Conservation (phyloP, 2,888 invertebrate species). For the Cerastis rubricosa region DNA sequence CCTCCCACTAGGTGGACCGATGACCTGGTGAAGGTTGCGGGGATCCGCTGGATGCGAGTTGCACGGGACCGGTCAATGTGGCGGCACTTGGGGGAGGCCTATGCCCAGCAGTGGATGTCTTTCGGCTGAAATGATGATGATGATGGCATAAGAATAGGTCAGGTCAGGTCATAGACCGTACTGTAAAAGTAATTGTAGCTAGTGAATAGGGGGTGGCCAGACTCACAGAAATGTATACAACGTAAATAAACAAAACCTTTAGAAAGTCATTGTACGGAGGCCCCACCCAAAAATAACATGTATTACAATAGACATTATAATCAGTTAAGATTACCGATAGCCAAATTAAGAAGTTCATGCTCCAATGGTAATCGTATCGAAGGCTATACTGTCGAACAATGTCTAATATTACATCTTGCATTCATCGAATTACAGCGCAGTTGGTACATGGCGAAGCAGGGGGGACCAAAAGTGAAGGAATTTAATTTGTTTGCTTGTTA, state of each 20-base stretch:
- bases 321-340: conserved; percentile 47
- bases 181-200: neutral
- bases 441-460: neutral
- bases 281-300: conserved; percentile 4
- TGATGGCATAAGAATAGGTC: neutral
- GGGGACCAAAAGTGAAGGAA: neutral
- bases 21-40: too few relatives aligned
- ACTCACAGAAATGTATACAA: neutral
- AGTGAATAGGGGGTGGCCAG: neutral
- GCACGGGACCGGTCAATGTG: too few relatives aligned
- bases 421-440: conserved; percentile 3
- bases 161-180: neutral
- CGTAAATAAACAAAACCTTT: conserved; percentile 14
- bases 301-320: conserved; percentile 38
- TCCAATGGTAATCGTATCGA: conserved; percentile 39
- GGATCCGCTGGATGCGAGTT: too few relatives aligned
- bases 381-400: conserved; percentile 41
- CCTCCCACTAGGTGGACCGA: too few relatives aligned
- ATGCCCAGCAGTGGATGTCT: too few relatives aligned
- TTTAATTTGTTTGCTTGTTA: neutral
- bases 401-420: conserved; percentile 21
- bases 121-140: too few relatives aligned
- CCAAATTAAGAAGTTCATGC: conserved; percentile 45
- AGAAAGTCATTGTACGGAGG: neutral
- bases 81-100: too few relatives aligned